Evolutionary conservation across 2,888 invertebrate species (phyloP), one percentile per base, ranked within the genome.

Genomic region (Mylabris sibirica): DNA sequence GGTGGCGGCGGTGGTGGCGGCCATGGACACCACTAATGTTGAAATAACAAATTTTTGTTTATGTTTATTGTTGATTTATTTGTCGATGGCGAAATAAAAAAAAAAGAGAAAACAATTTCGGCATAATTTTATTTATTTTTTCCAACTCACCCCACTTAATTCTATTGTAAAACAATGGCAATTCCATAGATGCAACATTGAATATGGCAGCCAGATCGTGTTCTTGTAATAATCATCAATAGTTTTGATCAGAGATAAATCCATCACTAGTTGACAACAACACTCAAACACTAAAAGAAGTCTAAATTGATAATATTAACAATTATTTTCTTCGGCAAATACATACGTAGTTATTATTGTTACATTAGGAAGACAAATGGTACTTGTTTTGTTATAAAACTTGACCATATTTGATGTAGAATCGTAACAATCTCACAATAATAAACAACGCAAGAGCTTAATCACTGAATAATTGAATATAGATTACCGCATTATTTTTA

Each of bases 91-190:
- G 64, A 30, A 30, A 30, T 30, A 30, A 30, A 30, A 30, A 30
- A 30, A 30, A 30, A 69, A 69, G 59, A 63, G 66, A 60, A 66
- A 63, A 1, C 22, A 57, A 11, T 44, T 11, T 38, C n/a, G 60
- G 17, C 30, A 34, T 34, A 12, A 60, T 12, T 34, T 38, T 20
- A 0, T 12, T 60, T n/a, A 0, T 34, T 34, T 22, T 34, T 60
- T 35, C n/a, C 11, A 60, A 68, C 69, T 69, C 66, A 69, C 69
- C 69, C 63, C 62, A n/a, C 26, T 24, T 11, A 44, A 41, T 49
- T 74, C 69, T 44, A 73, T 57, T 38, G 59, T 65, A 64, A 66
- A 72, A 69, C 77, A 76, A 24, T 68, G 60, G 68, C 77, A 77
- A 60, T 70, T 64, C 59, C 65, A 49, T 53, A 76, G 65, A 61